Percentiles rank a stretch among this genome's conserved stretches.
phyloP scores from a whole-genome alignment of 2,113 vertebrate genomes.

The Gymnarchus niloticus region DNA sequence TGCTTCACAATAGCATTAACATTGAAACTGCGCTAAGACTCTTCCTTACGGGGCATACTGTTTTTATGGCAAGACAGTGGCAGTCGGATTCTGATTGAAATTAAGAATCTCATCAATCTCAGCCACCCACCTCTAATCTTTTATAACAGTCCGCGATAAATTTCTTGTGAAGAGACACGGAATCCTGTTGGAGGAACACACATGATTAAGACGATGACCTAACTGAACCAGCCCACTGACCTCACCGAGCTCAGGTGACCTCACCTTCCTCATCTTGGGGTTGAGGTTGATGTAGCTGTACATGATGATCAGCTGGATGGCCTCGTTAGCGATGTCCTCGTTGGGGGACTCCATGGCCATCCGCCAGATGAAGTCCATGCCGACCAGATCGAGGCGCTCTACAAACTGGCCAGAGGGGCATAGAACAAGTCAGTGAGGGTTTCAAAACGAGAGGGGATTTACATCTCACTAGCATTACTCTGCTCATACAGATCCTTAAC shows the following conservation, averaged over 20 bases:
- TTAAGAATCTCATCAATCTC: neutral
- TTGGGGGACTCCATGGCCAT: constrained; percentile 98
- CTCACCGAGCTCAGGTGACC: neutral
- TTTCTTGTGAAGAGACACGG: constrained; percentile 96
- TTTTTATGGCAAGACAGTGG: too few species aligned
- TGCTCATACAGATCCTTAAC: neutral
- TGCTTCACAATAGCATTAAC: too few species aligned
- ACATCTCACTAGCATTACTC: neutral
- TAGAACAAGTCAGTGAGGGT: neutral
- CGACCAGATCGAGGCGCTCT: constrained; percentile 91
- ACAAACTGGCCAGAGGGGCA: constrained; percentile 69
- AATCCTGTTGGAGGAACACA: constrained; percentile 69
- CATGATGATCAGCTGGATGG: constrained; percentile 93
- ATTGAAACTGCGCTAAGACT: too few species aligned
- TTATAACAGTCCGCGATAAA: constrained; percentile 99
- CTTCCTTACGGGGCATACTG: too few species aligned
- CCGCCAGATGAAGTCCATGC: constrained; percentile 99
- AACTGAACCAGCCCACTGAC: too few species aligned
- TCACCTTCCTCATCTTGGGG: constrained; percentile 94
- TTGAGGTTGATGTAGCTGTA: constrained; percentile 98
- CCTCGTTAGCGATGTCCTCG: constrained; percentile 98
- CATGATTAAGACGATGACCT: neutral
- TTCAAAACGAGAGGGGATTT: too few species aligned
- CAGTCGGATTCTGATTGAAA: too few species aligned
- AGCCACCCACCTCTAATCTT: constrained; percentile 77